Evolutionary conservation across 1,140 invertebrate genomes (phyloP).

Genomic region (Mercenaria mercenaria): DNA sequence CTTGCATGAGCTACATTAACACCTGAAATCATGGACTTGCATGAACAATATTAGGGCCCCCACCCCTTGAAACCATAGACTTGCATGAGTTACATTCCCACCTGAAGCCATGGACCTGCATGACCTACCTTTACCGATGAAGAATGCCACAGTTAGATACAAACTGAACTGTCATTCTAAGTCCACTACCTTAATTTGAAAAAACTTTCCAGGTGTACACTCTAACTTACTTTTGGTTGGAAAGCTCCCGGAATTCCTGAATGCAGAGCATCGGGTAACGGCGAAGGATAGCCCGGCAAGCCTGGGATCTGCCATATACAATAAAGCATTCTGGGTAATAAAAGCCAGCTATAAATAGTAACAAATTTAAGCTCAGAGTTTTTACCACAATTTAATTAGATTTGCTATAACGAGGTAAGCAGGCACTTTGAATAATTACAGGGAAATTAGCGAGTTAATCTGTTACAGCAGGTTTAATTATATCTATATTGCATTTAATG

Average conservation of each 20-base stretch:
- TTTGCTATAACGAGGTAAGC: not conserved
- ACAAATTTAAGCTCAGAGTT: not conserved
- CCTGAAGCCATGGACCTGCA: too few species aligned
- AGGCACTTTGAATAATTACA: not conserved
- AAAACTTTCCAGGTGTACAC: too few species aligned
- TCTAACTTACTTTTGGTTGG: constrained; percentile 95
- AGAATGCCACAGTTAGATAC: too few species aligned
- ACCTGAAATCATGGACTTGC: too few species aligned
- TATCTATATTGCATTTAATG: not conserved
- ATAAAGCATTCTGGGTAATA: constrained; percentile 46
- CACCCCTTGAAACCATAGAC: too few species aligned
- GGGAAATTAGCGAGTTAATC: not conserved
- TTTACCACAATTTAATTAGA: constrained; percentile 17
- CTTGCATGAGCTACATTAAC: too few species aligned
- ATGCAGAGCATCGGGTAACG: constrained; percentile 91
- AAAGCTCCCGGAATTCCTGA: constrained; percentile 93
- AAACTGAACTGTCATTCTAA: too few species aligned
- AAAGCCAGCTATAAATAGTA: constrained; percentile 33
- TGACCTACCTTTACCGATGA: too few species aligned
- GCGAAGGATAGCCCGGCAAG: constrained; percentile 88
- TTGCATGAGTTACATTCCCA: too few species aligned
- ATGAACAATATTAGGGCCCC: too few species aligned
- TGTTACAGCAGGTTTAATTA: not conserved
- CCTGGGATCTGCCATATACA: constrained; percentile 79
- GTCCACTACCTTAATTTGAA: too few species aligned